Evolutionary conservation across 1,140 invertebrate species (phyloP).

Genomic region (Cydia amplana): DNA sequence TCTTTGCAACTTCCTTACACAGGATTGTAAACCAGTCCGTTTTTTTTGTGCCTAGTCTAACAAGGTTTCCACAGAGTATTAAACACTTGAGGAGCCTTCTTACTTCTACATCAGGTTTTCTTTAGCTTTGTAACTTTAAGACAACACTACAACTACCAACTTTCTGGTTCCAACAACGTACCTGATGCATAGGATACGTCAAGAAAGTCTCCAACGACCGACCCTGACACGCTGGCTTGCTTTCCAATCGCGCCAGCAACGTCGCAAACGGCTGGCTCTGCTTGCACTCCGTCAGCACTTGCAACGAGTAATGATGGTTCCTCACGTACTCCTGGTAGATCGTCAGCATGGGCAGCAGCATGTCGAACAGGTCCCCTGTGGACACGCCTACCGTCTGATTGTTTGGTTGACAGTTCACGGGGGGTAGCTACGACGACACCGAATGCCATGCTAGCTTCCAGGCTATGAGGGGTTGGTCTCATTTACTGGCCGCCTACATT

Average conservation of each 20-base stretch:
- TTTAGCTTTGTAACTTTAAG: no score
- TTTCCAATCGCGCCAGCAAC: constrained; percentile 90
- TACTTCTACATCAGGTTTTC: no score
- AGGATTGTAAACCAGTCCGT: no score
- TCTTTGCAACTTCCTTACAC: no score
- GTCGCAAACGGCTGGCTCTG: constrained; percentile 90
- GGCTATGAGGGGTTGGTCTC: constrained; percentile 10
- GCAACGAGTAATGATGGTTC: constrained; percentile 96
- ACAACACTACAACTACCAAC: neutral
- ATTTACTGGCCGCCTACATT: neutral
- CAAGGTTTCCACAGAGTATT: no score
- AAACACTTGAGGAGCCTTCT: no score
- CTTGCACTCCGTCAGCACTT: constrained; percentile 96
- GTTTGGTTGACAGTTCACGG: constrained; percentile 3
- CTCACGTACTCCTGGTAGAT: constrained; percentile 97
- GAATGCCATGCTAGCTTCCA: constrained; percentile 33
- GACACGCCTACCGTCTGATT: constrained; percentile 42
- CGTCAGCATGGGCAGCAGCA: constrained; percentile 95
- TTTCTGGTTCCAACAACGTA: constrained; percentile 60
- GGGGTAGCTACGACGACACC: constrained; percentile 35
- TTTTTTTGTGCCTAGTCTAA: no score
- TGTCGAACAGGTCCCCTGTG: constrained; percentile 95
- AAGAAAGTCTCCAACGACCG: constrained; percentile 93
- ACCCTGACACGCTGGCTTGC: constrained; percentile 92
- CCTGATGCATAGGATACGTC: constrained; percentile 97